Conservation (phyloP, 2,113 vertebrate genomes). For the Tyrannus savana region DNA sequence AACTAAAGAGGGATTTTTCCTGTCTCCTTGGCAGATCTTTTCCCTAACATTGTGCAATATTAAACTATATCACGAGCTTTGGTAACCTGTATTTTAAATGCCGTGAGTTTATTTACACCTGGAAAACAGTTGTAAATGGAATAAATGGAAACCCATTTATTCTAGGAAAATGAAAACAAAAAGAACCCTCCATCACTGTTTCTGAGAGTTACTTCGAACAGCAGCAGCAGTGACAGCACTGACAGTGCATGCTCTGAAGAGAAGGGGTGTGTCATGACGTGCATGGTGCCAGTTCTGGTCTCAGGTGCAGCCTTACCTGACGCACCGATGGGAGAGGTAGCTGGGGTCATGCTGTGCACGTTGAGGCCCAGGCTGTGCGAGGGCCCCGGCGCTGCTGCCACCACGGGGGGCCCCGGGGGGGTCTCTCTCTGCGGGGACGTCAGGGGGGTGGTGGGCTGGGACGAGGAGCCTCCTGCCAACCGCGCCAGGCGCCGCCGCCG, state of each 20-base stretch:
- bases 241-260: accelerated
- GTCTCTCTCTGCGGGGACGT: conserved; percentile 97
- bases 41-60: not conserved
- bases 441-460: conserved; percentile 91
- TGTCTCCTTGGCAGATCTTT: not conserved
- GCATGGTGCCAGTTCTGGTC: no score
- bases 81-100: not conserved
- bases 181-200: not conserved
- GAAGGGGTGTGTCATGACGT: not conserved
- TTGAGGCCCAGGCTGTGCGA: conserved; percentile 90
- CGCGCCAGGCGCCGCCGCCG: conserved; percentile 93
- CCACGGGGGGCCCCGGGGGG: conserved; percentile 88
- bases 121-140: not conserved
- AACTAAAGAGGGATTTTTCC: not conserved
- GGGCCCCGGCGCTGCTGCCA: conserved; percentile 81
- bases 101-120: not conserved
- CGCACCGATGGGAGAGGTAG: conserved; percentile 95
- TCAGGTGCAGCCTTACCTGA: conserved; percentile 81
- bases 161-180: not conserved
- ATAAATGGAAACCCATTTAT: not conserved
- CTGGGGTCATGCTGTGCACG: conserved; percentile 92
- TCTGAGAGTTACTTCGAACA: accelerated
- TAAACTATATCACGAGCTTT: not conserved
- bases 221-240: not conserved
- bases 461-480: conserved; percentile 91